Evolutionary conservation across 2,113 vertebrate genomes (phyloP), one percentile per base, ranked within the genome.

Genomic region (Anseranas semipalmata): DNA sequence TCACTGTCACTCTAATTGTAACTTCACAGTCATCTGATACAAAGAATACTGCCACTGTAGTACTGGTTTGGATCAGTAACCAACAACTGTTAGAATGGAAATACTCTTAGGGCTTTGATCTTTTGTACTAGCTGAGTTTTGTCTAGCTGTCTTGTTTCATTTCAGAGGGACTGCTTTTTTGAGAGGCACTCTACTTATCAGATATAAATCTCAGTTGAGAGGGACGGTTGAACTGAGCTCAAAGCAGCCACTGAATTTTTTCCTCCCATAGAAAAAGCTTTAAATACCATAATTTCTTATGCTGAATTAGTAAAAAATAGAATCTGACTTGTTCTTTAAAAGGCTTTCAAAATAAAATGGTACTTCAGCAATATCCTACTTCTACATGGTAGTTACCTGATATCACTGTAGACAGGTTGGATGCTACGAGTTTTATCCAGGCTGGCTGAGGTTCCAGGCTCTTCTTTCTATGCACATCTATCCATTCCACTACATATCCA

Each of bases 401-500:
- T 28, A 98, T 86, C 71, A 83, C 86, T 2, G 95, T 17, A 1
- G 96, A 86, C 33, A 67, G 21, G 4, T 10, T 94, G 79, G 50
- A n/a, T 1, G 75, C 50, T 2, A 97, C 67, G 2, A 97, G 79
- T 77, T 95, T 96, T 1, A 97, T 33, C 98, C 98, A 98, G 77
- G 53, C 15, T 2, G n/a, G 71, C 7, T 4, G 68, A 13, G 65
- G 63, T n/a, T 43, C 55, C 4, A 0, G 14, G 14, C 0, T 3
- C 0, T 3, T 2, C 5, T 8, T 8, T 3, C 21, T 16, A 15
- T 9, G 8, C 3, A 33, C 3, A 11, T 92, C 87, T 71, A 77
- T 86, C 98, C 98, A 98, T 46, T 97, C 96, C 71, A 98, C 95
- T 35, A 98, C 35, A 0, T 98, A 98, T 0, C 97, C 96, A 10